phyloP scores from a whole-genome alignment of 2,113 vertebrate species.

The Podarcis raffonei region DNA sequence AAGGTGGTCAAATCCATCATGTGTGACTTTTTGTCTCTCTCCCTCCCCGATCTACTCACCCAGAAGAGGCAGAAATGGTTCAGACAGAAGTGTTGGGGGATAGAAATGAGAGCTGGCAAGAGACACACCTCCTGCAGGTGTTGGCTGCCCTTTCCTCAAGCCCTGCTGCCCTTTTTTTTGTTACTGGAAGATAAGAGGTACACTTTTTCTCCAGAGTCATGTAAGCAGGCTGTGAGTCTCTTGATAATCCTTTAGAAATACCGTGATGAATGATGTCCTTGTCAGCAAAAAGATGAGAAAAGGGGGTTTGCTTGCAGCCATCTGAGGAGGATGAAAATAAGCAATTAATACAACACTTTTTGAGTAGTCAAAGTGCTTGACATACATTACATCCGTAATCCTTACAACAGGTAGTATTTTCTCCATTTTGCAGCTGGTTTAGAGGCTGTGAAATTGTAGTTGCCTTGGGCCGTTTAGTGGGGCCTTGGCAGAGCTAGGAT shows the following conservation, averaged over 20 bases:
- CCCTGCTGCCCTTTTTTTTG: slow-evolving; percentile 7
- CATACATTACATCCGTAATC: neutral
- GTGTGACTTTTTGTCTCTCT: slow-evolving; percentile 58
- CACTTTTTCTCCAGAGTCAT: slow-evolving; percentile 67
- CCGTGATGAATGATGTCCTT: slow-evolving; percentile 68
- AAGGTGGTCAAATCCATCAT: slow-evolving; percentile 78
- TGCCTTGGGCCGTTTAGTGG: neutral
- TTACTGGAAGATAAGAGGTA: slow-evolving; percentile 67
- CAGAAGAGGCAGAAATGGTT: slow-evolving; percentile 49
- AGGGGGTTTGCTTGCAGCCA: slow-evolving; percentile 31
- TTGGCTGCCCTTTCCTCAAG: neutral
- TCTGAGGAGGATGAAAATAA: neutral
- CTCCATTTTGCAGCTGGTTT: neutral
- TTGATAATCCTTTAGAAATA: slow-evolving; percentile 52
- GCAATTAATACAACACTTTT: neutral
- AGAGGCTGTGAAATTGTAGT: neutral
- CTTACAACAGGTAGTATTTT: neutral
- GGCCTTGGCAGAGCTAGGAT: neutral
- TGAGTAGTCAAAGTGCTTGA: neutral
- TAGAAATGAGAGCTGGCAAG: slow-evolving; percentile 39
- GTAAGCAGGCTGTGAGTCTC: slow-evolving; percentile 65
- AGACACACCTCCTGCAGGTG: slow-evolving; percentile 71
- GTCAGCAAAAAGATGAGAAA: slow-evolving; percentile 49
- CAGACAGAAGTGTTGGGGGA: neutral
- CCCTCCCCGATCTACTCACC: neutral